Evolutionary conservation across 2,797 vertebrate genomes (phyloP).

Genomic region (Perodicticus potto): DNA sequence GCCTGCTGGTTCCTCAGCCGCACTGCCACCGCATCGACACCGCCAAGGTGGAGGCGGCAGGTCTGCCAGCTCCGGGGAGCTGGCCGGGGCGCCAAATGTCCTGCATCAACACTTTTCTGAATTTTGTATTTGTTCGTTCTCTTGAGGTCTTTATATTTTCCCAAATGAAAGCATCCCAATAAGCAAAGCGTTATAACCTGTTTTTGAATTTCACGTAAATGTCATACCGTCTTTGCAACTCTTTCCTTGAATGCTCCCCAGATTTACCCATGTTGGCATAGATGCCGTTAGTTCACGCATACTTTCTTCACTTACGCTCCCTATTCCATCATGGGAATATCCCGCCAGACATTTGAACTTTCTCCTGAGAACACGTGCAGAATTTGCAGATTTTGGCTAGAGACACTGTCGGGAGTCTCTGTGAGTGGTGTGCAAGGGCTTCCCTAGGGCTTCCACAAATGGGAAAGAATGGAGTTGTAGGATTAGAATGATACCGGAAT

Average conservation of each 20-base stretch:
- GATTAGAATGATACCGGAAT: not conserved
- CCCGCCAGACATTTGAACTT: not conserved
- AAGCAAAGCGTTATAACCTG: not conserved
- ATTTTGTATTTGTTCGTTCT: not conserved
- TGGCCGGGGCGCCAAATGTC: too few relatives aligned
- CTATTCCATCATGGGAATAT: not conserved
- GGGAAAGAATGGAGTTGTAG: not conserved
- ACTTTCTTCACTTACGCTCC: not conserved
- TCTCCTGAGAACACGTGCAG: not conserved
- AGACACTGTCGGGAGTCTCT: not conserved
- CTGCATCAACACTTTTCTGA: not conserved
- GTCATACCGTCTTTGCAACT: not conserved
- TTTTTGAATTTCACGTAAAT: not conserved
- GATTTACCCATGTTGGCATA: not conserved
- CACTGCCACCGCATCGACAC: too few relatives aligned
- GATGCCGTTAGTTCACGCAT: accelerated
- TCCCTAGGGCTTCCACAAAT: accelerated
- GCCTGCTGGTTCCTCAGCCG: too few relatives aligned
- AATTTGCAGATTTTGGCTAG: not conserved
- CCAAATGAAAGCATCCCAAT: not conserved
- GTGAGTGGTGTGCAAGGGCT: not conserved
- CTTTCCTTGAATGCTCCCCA: not conserved
- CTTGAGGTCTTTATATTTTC: not conserved
- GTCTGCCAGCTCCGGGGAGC: too few relatives aligned
- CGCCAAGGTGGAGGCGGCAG: too few relatives aligned